A percentile compares a stretch with the other conserved stretches of the same genome.
These are phyloP conservation scores for Epirrhoe alternata DNA, from an alignment of 2,888 invertebrate genomes.

Conservation along the genomic window DNA sequence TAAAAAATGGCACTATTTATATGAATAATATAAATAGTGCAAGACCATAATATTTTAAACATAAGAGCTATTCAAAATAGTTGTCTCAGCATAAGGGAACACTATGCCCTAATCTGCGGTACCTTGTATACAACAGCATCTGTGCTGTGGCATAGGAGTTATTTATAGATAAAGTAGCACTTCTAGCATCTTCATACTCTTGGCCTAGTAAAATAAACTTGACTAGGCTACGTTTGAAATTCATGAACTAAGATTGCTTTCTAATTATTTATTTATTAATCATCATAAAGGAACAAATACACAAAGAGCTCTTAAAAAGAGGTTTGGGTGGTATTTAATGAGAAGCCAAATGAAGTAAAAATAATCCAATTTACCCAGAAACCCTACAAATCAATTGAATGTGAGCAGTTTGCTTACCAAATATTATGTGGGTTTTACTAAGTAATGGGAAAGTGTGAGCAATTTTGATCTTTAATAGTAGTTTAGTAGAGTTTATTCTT, in stretches of 20 bases:
- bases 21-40: too few species aligned
- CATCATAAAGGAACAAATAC: too few species aligned
- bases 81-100: not conserved
- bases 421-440: slow-evolving; percentile 17
- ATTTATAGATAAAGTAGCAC: not conserved
- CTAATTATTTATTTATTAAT: too few species aligned
- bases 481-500: slow-evolving; percentile 10
- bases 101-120: not conserved
- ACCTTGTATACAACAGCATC: not conserved
- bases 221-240: not conserved
- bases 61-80: too few species aligned
- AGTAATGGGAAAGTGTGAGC: not conserved
- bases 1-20: not conserved
- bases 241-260: too few species aligned
- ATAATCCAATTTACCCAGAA: slow-evolving; percentile 67
- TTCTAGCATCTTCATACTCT: not conserved
- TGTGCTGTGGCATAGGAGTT: not conserved
- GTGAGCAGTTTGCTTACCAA: slow-evolving; percentile 24
- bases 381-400: slow-evolving; percentile 47
- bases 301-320: not conserved
- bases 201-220: not conserved
- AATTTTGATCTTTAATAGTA: slow-evolving; percentile 12
- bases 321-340: slow-evolving; percentile 19
- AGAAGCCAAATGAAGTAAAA: slow-evolving; percentile 54
- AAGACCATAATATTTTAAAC: too few species aligned